Evolutionary conservation across 2,888 invertebrate genomes (phyloP).

Genomic region (Trissolcus japonicus): DNA sequence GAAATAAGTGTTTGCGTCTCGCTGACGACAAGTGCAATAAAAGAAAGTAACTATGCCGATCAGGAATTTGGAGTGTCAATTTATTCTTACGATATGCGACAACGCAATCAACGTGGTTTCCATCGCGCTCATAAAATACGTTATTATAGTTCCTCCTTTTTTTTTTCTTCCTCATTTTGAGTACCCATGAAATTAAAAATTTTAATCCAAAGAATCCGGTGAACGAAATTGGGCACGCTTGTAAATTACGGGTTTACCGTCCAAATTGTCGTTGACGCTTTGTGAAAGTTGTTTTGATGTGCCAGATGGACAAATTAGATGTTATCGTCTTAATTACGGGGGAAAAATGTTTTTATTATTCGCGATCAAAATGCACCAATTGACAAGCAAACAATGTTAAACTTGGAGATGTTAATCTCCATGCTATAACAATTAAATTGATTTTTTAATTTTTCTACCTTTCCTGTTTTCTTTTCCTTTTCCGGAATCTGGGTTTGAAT

Average conservation of each 20-base stretch:
- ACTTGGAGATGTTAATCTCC: too few relatives aligned
- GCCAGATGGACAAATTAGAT: slow-evolving; percentile 28
- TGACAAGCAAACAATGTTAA: too few relatives aligned
- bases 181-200: slow-evolving; percentile 1
- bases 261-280: slow-evolving; percentile 28
- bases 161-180: not conserved
- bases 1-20: slow-evolving; percentile 17
- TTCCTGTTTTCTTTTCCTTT: not conserved
- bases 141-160: not conserved
- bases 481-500: too few relatives aligned
- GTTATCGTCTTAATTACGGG: not conserved
- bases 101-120: not conserved
- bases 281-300: slow-evolving; percentile 46
- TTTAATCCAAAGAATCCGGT: slow-evolving; percentile 12
- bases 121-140: not conserved
- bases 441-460: not conserved
- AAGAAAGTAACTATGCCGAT: slow-evolving; percentile 33
- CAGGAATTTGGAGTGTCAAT: slow-evolving; percentile 7
- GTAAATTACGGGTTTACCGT: slow-evolving; percentile 31
- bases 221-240: slow-evolving; percentile 32
- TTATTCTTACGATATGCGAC: not conserved
- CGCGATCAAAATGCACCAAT: not conserved
- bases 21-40: slow-evolving; percentile 18
- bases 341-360: too few relatives aligned
- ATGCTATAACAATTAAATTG: not conserved